Conservation (phyloP, 2,113 vertebrate species). For the Heterotilapia buettikoferi region DNA sequence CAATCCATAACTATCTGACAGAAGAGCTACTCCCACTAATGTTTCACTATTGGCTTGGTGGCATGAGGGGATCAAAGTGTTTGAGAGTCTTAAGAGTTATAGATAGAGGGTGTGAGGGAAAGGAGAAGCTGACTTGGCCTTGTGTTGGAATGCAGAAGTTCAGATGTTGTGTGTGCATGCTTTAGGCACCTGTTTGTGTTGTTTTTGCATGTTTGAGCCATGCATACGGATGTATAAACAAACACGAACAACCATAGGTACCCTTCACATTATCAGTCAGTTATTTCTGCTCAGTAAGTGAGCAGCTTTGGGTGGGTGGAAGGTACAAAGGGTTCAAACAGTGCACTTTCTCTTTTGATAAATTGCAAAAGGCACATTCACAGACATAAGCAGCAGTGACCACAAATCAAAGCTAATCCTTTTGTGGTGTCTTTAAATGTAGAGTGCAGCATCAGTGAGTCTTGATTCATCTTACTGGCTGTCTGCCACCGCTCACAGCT, state of each 20-base stretch:
- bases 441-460: background rate
- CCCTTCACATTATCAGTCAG: background rate
- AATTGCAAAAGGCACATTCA: background rate
- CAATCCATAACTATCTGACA: conserved; percentile 43
- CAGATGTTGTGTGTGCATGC: conserved; percentile 11
- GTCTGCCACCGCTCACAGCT: background rate
- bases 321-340: background rate
- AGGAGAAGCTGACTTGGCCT: conserved; percentile 25
- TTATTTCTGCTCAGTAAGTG: conserved; percentile 39
- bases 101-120: conserved; percentile 24
- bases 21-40: background rate
- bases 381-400: background rate
- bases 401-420: background rate
- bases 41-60: background rate
- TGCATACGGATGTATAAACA: background rate
- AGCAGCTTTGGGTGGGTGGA: background rate
- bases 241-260: conserved; percentile 22
- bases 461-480: background rate
- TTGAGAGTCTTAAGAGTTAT: conserved; percentile 17
- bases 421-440: background rate
- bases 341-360: background rate
- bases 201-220: conserved; percentile 30
- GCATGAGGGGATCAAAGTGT: conserved; percentile 41
- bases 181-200: conserved; percentile 34
- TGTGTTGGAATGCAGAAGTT: conserved; percentile 38